Base-by-base conservation (phyloP, 1,140 invertebrate genomes). In the Neodiprion virginianus region DNA sequence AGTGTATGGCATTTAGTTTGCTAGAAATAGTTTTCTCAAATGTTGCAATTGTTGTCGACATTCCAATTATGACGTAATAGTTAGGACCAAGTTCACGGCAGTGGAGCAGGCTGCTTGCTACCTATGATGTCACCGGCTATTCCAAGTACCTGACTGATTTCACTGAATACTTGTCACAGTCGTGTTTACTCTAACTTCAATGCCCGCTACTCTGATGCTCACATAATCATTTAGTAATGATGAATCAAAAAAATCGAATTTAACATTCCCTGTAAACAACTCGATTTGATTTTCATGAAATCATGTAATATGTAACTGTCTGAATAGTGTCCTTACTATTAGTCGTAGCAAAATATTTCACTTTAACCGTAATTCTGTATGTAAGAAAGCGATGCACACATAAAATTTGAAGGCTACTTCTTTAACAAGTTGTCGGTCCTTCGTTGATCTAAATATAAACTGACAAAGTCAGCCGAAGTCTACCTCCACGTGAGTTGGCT, bases 71-170 rank as follows among this genome's bases (percentile, higher is more conserved):
- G 21, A 69, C 67, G 40, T 12, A 71, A 21, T 67, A 71, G 40
- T 67, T n/a, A 65, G 69, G 65, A 67, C 71, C 74, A 74, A 74
- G 74, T 74, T 74, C 74, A 74, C 8, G 74, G 69, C 48, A 71
- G 40, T 67, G 61, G 67, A 69, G 67, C 67, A 69, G 67, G 67
- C 12, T 11, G 50, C n/a, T 71, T 48, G 69, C 65, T 71, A 67
- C 53, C 49, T 71, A 71, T 70, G 68, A 71, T 74, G 69, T 74
- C 73, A 74, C 69, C 49, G 21, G 48, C 48, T 69, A 69, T 69
- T 69, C 67, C 21, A 69, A 47, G 53, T 17, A 61, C 53, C 53
- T 61, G 53, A 61, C 53, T 61, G 53, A 61, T 61, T 61, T 61
- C n/a, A 61, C 53, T 61, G 5, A 61, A 61, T 61, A 61, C 11